phyloP scores from a whole-genome alignment of 35 echinoderm and acorn worm species.

The Holothuria glaberrima region DNA sequence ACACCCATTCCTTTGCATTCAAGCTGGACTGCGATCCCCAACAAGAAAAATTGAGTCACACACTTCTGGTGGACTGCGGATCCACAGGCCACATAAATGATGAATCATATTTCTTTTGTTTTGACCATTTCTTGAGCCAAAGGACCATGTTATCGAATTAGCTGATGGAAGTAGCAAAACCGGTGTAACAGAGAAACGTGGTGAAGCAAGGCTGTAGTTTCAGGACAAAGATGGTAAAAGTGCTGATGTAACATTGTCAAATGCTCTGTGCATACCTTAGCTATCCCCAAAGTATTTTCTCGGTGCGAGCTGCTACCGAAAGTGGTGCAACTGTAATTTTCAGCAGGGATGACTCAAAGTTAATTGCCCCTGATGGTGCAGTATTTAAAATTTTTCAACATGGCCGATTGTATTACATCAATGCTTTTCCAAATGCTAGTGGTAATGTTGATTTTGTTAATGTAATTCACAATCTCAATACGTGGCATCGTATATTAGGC shows the following conservation, averaged over 20 bases:
- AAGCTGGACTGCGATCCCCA: constrained; percentile 44
- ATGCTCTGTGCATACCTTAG: no score
- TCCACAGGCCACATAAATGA: constrained; percentile 8
- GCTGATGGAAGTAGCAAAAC: no score
- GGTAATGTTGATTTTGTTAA: constrained; percentile 37
- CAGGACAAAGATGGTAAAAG: no score
- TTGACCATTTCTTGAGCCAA: no score
- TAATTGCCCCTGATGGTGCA: background rate
- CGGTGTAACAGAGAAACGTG: no score
- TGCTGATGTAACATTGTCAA: no score
- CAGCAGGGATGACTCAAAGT: no score
- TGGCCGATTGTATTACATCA: constrained; percentile 43
- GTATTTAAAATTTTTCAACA: constrained; percentile 38
- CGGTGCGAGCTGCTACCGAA: no score
- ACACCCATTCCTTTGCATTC: constrained; percentile 13
- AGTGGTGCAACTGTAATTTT: no score
- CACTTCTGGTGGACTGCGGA: constrained; percentile 23
- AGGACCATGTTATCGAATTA: no score
- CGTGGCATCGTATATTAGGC: constrained; percentile 32
- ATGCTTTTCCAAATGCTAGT: background rate
- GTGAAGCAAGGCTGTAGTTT: no score
- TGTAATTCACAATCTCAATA: constrained; percentile 21
- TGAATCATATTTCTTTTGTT: background rate
- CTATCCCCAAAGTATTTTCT: no score
- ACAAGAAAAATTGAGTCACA: constrained; percentile 24